Base-by-base conservation (phyloP, 2,888 invertebrate genomes). In the Junonia oenone region DNA sequence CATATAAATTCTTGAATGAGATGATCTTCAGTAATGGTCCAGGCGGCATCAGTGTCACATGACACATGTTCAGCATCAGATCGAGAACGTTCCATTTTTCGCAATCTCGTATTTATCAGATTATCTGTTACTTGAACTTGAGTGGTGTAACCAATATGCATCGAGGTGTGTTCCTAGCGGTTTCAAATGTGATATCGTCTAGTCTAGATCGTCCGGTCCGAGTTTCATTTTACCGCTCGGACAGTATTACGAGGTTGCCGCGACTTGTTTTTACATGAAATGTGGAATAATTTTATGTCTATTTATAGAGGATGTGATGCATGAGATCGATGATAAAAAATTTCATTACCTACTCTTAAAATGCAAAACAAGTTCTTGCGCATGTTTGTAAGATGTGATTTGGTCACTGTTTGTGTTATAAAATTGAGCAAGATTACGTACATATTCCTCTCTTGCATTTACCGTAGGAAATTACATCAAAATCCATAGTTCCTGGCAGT, bases 171-270 rank as follows among this genome's bases (percentile, higher is more conserved):
- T 58, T 67, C 61, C 63, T 69, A 75, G 72, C 76, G 71, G 78
- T 82, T 83, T 83, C 80, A 80, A 81, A 81, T 73, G 76, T 72
- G 76, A 73, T 80, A 79, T 78, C 77, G 67, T 67, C 57, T 56
- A 37, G 67, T 67, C 58, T 56, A 26, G 72, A 65, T 68, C 71
- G 71, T 76, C 76, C 75, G 79, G 75, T 68, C 67, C 64, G 64
- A 71, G 74, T 77, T 78, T 77, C 70, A 71, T 76, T 77, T 65
- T 66, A 62, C 65, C 62, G 58, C 63, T 61, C 49, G 51, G 50
- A 15, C 26, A 29, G 9, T 15, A 52, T 48, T 51, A 51, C 51
- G 47, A 37, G 45, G 50, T 38, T 51, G 33, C 33, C 26, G 26
- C 26, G 37, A 35, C 47, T 33, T 31, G 31, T 45, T 51, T 59